These are phyloP conservation scores for Festucalex cinctus DNA, from an alignment of 2,113 vertebrate genomes.

Conservation along the genomic window DNA sequence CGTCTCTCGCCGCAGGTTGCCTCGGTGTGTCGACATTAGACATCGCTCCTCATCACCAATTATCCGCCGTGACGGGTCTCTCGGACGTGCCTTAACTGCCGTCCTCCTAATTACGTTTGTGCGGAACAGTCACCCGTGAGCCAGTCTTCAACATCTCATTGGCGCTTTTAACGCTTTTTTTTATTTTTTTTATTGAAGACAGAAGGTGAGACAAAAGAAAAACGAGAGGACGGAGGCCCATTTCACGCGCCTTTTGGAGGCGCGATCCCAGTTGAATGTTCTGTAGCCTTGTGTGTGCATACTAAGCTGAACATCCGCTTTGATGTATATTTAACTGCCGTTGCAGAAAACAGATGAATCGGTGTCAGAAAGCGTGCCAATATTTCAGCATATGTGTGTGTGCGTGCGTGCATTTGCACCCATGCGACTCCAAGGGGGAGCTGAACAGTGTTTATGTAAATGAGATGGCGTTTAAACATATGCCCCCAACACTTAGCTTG, in stretches of 20 bases:
- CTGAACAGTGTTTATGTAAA: conserved; percentile 68
- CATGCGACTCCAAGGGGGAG: conserved; percentile 51
- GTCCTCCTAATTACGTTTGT: conserved; percentile 33
- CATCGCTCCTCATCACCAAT: conserved; percentile 42
- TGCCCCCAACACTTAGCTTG: conserved; percentile 58
- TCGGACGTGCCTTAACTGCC: conserved; percentile 25
- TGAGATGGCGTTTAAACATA: conserved; percentile 62
- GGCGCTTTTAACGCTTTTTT: conserved; percentile 45
- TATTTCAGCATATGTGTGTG: neutral
- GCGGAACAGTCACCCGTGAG: conserved; percentile 43
- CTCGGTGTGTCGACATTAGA: conserved; percentile 23
- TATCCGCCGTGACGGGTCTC: conserved; percentile 37
- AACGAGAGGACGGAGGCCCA: conserved; percentile 11
- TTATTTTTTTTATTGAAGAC: conserved; percentile 25
- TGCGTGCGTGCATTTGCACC: conserved; percentile 11
- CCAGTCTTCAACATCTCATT: conserved; percentile 53
- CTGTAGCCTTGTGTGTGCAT: conserved; percentile 13
- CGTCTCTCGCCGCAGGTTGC: conserved; percentile 26
- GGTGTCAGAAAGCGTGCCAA: conserved; percentile 46
- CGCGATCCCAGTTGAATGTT: conserved; percentile 1
- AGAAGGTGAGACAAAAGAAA: conserved; percentile 15
- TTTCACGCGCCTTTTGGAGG: conserved; percentile 18
- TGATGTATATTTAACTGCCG: conserved; percentile 61
- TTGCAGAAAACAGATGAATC: conserved; percentile 51
- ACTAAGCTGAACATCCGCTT: conserved; percentile 38